Conservation (phyloP, 2,113 vertebrate genomes). For the Carassius carassius region DNA sequence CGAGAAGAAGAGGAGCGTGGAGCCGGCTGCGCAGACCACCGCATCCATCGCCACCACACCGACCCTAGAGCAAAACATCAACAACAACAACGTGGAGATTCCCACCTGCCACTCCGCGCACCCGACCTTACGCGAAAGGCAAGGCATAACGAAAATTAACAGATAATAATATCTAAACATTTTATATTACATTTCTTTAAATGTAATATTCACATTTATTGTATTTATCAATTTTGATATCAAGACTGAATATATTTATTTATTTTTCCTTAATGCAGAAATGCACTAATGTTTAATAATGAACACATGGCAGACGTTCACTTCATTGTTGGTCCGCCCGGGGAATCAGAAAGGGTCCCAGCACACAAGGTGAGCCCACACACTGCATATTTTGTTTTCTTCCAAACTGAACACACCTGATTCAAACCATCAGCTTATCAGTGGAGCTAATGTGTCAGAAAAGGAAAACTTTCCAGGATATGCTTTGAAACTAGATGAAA, state of each 20-base stretch:
- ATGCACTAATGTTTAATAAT: constrained; percentile 98
- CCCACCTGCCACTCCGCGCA: constrained; percentile 87
- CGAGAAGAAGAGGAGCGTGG: constrained; percentile 80
- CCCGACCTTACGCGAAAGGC: constrained; percentile 94
- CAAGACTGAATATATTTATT: background rate
- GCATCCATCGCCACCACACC: constrained; percentile 72
- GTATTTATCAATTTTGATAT: background rate
- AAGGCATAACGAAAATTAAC: constrained; percentile 17
- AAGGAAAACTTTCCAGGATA: background rate
- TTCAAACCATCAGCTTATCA: background rate
- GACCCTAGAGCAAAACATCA: constrained; percentile 82
- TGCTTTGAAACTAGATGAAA: background rate
- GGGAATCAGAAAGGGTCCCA: constrained; percentile 84
- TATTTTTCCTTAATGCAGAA: constrained; percentile 74
- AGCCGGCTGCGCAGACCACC: constrained; percentile 74
- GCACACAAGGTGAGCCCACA: constrained; percentile 89
- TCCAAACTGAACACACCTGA: background rate
- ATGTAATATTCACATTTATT: background rate
- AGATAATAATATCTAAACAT: background rate
- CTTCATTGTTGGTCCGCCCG: constrained; percentile 89
- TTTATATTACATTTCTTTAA: background rate
- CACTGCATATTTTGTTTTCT: background rate
- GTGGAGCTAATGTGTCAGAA: background rate
- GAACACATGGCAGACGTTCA: constrained; percentile 98
- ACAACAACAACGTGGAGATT: constrained; percentile 90